A percentile compares a stretch with the other conserved stretches of the same genome.
phyloP scores from a whole-genome alignment of 2,797 vertebrate species.

The Coranthus polyacanthus region DNA sequence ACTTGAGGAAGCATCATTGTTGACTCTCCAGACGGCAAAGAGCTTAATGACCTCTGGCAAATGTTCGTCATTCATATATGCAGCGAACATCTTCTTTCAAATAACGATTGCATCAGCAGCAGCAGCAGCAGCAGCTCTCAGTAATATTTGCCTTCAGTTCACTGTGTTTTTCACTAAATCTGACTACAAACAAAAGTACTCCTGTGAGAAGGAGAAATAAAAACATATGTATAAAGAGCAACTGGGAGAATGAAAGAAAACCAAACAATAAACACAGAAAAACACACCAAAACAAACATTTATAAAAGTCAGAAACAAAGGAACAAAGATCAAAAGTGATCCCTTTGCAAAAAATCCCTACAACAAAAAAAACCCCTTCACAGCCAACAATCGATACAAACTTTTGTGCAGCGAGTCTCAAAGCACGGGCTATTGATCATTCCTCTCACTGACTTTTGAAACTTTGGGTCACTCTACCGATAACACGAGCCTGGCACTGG shows the following conservation, averaged over 20 bases:
- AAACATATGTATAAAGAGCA: not conserved
- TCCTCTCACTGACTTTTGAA: not conserved
- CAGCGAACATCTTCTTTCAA: too few species aligned
- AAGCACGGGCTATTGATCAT: not conserved
- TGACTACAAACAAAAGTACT: not conserved
- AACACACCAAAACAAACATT: not conserved
- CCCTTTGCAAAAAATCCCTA: too few species aligned
- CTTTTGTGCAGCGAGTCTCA: constrained; percentile 8
- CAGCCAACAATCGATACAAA: constrained; percentile 25
- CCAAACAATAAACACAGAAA: not conserved
- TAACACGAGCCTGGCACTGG: not conserved
- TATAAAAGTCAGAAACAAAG: not conserved
- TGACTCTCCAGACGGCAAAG: too few species aligned
- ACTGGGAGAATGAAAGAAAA: not conserved
- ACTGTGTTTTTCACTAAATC: not conserved
- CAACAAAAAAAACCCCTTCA: constrained; percentile 20
- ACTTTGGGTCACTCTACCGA: not conserved
- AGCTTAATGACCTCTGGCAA: too few species aligned
- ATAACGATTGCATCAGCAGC: too few species aligned
- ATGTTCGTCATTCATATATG: too few species aligned
- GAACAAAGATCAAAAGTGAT: constrained; percentile 5
- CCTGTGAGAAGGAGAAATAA: not conserved
- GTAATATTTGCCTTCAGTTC: too few species aligned
- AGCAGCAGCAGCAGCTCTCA: too few species aligned
- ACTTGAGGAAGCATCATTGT: too few species aligned